Percentiles rank a stretch among this genome's conserved stretches.
Conservation (phyloP, 1,140 invertebrate genomes). For the Cherax destructor region DNA sequence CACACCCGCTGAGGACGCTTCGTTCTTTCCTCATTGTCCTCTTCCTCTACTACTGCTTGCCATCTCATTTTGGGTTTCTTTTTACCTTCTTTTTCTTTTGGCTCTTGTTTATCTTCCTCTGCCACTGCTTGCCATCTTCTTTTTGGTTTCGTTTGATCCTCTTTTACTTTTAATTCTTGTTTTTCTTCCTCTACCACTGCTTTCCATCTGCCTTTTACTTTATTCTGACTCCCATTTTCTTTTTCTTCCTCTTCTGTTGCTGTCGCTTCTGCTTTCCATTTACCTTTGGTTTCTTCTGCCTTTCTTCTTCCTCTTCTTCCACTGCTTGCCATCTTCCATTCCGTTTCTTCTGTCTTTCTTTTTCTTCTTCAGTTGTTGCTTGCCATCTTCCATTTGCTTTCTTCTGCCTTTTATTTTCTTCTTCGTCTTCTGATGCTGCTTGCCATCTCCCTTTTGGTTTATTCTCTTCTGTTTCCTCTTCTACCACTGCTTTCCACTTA, state of each 20-base stretch:
- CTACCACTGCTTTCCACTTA: conserved; percentile 26
- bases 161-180: not conserved
- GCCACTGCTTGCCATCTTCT: not conserved
- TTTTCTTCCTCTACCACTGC: not conserved
- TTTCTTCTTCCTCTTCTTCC: not conserved
- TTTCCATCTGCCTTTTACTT: not conserved
- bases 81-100: not conserved
- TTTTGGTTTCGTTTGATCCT: not conserved
- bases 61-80: conserved; percentile 39
- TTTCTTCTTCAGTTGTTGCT: not conserved
- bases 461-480: not conserved
- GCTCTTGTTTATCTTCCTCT: not conserved
- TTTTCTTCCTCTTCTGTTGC: conserved; percentile 18
- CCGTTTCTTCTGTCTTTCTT: not conserved
- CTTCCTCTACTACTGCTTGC: conserved; percentile 36
- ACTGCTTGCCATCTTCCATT: not conserved
- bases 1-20: not conserved
- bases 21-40: not conserved
- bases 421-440: not conserved
- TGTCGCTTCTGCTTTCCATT: not conserved
- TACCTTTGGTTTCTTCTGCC: not conserved
- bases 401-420: not conserved
- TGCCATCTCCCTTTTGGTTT: conserved; percentile 6
- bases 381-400: not conserved
- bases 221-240: not conserved